Evolutionary conservation across 2,888 invertebrate genomes (phyloP), one percentile per base, ranked within the genome.

Genomic region (Agrotis clavis): DNA sequence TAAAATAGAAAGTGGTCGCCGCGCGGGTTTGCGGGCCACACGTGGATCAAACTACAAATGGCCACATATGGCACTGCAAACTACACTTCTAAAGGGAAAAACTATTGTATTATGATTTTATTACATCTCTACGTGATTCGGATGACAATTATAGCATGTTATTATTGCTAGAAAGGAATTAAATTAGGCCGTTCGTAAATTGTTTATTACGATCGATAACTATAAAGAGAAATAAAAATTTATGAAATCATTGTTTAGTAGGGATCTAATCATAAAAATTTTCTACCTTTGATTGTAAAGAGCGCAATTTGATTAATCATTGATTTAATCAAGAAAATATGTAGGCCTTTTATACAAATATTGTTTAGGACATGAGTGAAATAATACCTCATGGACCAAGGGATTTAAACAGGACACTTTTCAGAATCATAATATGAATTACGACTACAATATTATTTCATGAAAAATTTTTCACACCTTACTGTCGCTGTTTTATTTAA

Each of bases 1-100:
- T 86, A 87, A 89, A 89, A 90, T 88, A 90, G 90, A 90, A 90
- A 90, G 90, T 89, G 83, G 85, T 81, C 51, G 13, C 13, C 35
- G 53, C 70, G 11, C 70, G 11, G 47, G 65, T 71, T 71, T 73
- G 62, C 67, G 70, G 72, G 71, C 57, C 75, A 67, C 65, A 72
- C 86, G 76, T 81, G 84, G 77, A 66, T 54, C 47, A n/a, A 45
- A 30, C 67, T 60, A 74, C 72, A 85, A 86, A 86, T 81, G 60
- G 60, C 84, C 54, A 62, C 77, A 74, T 78, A 86, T 35, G 68
- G 78, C 60, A 66, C 30, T 54, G 50, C 7, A 35, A 72, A 59
- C 60, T 64, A 2, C 19, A 30, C n/a, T 41, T 14, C 21, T n/a
- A 48, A 67, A 77, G 60, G 57, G 77, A 77, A 73, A 71, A 68